Evolutionary conservation across 1,140 invertebrate species (phyloP).

Genomic region (Rhopalosiphum maidis): DNA sequence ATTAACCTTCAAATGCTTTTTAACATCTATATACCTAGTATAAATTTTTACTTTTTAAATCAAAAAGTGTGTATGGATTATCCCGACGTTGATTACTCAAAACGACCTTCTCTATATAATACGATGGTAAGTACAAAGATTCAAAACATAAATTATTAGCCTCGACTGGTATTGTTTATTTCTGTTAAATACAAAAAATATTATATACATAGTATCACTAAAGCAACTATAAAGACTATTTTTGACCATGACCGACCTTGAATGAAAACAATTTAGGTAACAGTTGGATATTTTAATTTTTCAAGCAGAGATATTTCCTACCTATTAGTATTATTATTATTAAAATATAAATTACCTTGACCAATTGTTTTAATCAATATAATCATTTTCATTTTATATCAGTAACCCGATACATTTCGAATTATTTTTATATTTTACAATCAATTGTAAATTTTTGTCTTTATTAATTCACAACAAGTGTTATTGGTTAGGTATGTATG

Average conservation of each 20-base stretch:
- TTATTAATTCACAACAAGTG: not conserved
- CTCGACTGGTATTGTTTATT: not conserved
- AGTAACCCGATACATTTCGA: not conserved
- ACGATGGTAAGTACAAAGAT: not conserved
- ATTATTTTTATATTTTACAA: not conserved
- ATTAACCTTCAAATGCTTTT: not conserved
- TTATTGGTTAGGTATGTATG: not conserved
- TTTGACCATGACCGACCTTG: slow-evolving; percentile 21
- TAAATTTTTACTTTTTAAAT: not conserved
- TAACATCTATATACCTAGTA: not conserved
- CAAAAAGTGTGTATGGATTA: not conserved
- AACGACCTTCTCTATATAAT: not conserved
- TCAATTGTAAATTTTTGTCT: not conserved
- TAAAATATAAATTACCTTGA: not conserved
- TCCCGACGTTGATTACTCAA: not conserved
- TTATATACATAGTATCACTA: not conserved
- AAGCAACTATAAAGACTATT: not conserved
- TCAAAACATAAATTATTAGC: not conserved
- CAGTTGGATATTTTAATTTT: not conserved
- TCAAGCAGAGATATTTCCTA: not conserved
- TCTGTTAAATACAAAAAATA: not conserved
- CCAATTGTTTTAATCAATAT: not conserved
- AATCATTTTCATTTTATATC: not conserved
- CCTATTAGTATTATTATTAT: not conserved
- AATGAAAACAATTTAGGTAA: not conserved